A percentile compares a stretch with the other conserved stretches of the same genome.
These are phyloP conservation scores for Novumbra hubbsi DNA, from an alignment of 2,797 vertebrate species.

Conservation along the genomic window DNA sequence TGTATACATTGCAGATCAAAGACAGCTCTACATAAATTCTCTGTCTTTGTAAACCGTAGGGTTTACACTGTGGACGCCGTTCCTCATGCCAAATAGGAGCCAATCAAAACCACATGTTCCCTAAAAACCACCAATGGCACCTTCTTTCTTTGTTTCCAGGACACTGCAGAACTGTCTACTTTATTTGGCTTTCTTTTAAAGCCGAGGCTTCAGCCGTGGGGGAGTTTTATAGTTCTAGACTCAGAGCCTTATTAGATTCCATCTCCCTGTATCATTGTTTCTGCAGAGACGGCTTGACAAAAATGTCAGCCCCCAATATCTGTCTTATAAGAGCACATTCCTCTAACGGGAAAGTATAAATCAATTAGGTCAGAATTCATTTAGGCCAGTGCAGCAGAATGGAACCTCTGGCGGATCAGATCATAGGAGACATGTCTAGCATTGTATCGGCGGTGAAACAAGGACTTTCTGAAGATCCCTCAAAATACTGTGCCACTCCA, in stretches of 20 bases:
- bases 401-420: constrained; percentile 41
- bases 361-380: constrained; percentile 46
- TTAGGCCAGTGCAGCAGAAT: constrained; percentile 28
- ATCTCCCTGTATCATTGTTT: constrained; percentile 20
- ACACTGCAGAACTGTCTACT: not conserved
- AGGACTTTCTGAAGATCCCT: constrained; percentile 22
- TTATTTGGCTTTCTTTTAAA: constrained; percentile 8
- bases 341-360: constrained; percentile 52
- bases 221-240: not conserved
- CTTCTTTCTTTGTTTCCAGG: not conserved
- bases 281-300: constrained; percentile 35
- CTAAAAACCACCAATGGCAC: constrained; percentile 1
- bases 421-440: constrained; percentile 34
- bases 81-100: not conserved
- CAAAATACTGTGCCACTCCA: constrained; percentile 16
- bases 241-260: constrained; percentile 17
- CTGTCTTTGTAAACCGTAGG: not conserved
- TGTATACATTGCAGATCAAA: not conserved
- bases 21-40: not conserved
- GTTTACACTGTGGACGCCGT: not conserved
- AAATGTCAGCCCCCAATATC: constrained; percentile 41
- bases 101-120: not conserved
- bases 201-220: constrained; percentile 10
- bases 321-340: constrained; percentile 43
- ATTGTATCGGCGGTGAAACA: constrained; percentile 26